Evolutionary conservation across 2,113 vertebrate genomes (phyloP).

Genomic region (Oceanites oceanicus): DNA sequence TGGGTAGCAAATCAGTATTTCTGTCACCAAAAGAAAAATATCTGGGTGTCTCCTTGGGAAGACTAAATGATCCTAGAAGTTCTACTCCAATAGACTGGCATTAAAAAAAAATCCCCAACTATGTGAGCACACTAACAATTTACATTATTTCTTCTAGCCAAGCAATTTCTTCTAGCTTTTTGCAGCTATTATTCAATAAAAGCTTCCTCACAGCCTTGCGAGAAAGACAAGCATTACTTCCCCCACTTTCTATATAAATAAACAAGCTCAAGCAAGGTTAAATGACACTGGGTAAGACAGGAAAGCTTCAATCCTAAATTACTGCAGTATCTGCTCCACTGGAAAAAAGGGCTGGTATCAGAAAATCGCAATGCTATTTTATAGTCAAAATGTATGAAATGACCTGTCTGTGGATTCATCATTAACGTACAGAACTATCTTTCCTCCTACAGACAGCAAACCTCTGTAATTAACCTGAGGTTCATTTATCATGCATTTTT

Average conservation of each 20-base stretch:
- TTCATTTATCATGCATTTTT: not conserved
- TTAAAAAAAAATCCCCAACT: not conserved
- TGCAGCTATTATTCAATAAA: not conserved
- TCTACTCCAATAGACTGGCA: not conserved
- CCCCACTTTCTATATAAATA: not conserved
- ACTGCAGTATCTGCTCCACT: not conserved
- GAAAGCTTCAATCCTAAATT: not conserved
- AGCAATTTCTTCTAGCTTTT: not conserved
- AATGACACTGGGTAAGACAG: not conserved
- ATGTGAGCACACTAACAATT: accelerated
- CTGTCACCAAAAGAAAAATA: not conserved
- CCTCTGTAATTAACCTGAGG: not conserved
- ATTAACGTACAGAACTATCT: not conserved
- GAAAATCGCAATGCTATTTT: not conserved
- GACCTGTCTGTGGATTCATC: not conserved
- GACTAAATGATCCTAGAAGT: not conserved
- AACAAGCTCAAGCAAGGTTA: not conserved
- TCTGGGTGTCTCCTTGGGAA: not conserved
- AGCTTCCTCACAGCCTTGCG: not conserved
- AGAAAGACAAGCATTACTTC: not conserved
- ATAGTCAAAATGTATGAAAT: not conserved
- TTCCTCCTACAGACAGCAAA: not conserved
- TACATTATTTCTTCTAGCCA: not conserved
- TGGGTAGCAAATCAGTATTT: not conserved
- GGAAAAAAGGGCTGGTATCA: not conserved